phyloP scores from a whole-genome alignment of 2,888 invertebrate genomes.

The Ryuthela nishihirai region DNA sequence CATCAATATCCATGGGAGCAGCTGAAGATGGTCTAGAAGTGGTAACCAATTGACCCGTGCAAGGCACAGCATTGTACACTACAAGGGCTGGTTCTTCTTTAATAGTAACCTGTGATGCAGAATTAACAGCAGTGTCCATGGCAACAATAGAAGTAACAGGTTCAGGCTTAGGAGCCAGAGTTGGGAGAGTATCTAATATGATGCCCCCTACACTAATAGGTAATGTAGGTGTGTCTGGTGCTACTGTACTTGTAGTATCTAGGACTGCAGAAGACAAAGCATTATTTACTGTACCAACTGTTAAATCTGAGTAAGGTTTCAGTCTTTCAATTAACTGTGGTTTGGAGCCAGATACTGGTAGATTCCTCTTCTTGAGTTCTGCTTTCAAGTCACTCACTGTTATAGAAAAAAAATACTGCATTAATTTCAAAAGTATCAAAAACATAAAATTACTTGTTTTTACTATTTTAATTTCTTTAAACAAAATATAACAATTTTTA shows the following conservation, averaged over 20 bases:
- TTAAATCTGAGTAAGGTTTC: slow-evolving; percentile 57
- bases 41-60: slow-evolving; percentile 12
- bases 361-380: slow-evolving; percentile 85
- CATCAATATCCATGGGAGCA: slow-evolving; percentile 49
- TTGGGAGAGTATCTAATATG: slow-evolving; percentile 22
- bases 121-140: slow-evolving; percentile 7
- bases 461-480: no score
- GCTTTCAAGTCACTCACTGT: slow-evolving; percentile 85
- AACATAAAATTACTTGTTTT: no score
- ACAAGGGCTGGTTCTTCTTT: slow-evolving; percentile 4
- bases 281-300: slow-evolving; percentile 1
- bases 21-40: slow-evolving; percentile 49
- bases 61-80: slow-evolving; percentile 26
- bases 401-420: slow-evolving; percentile 17
- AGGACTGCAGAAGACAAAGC: neutral
- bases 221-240: slow-evolving; percentile 14
- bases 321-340: slow-evolving; percentile 89
- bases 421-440: neutral
- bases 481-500: no score
- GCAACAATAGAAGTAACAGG: slow-evolving; percentile 13
- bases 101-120: slow-evolving; percentile 3
- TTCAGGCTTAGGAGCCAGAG: slow-evolving; percentile 9
- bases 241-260: slow-evolving; percentile 10
- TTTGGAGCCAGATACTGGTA: slow-evolving; percentile 94
- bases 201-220: slow-evolving; percentile 29